Evolutionary conservation across 2,113 vertebrate genomes (phyloP).

Genomic region (Aegypius monachus): DNA sequence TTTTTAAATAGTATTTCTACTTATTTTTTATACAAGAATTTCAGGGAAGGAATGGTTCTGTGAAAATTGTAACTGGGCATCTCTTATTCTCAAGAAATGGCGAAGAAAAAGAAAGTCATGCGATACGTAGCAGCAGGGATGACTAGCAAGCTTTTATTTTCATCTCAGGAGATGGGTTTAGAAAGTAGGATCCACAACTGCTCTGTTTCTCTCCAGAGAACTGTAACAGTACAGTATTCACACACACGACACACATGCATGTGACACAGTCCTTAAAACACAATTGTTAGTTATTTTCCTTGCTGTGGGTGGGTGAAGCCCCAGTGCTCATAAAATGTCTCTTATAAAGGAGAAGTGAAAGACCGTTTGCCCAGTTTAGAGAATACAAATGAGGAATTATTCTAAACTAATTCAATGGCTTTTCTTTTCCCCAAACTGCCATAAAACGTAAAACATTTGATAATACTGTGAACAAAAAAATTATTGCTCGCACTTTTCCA

Average conservation of each 20-base stretch:
- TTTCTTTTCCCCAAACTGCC: not conserved
- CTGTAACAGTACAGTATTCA: slow-evolving; percentile 36
- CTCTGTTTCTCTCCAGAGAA: not conserved
- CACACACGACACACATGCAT: not conserved
- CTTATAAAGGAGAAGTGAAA: slow-evolving; percentile 10
- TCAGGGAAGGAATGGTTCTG: not conserved
- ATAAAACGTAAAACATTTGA: slow-evolving; percentile 15
- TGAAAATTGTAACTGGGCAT: not conserved
- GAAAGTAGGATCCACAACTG: not conserved
- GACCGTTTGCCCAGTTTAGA: not conserved
- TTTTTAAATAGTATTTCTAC: not conserved
- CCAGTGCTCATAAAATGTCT: slow-evolving; percentile 8
- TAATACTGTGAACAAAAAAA: not conserved
- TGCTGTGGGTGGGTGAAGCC: slow-evolving; percentile 22
- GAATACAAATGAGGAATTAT: slow-evolving; percentile 52
- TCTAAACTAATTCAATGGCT: slow-evolving; percentile 32
- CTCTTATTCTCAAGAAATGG: not conserved
- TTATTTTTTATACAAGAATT: not conserved
- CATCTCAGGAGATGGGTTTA: not conserved
- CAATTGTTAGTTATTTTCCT: slow-evolving; percentile 47
- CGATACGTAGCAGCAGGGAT: not conserved
- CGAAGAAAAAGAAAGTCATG: not conserved
- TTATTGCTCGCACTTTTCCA: not conserved
- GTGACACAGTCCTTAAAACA: slow-evolving; percentile 38
- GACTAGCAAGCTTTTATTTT: not conserved